Percentiles rank a stretch among this genome's conserved stretches.
These are phyloP conservation scores for Elachura formosa DNA, from an alignment of 2,113 vertebrate genomes.

Conservation along the genomic window DNA sequence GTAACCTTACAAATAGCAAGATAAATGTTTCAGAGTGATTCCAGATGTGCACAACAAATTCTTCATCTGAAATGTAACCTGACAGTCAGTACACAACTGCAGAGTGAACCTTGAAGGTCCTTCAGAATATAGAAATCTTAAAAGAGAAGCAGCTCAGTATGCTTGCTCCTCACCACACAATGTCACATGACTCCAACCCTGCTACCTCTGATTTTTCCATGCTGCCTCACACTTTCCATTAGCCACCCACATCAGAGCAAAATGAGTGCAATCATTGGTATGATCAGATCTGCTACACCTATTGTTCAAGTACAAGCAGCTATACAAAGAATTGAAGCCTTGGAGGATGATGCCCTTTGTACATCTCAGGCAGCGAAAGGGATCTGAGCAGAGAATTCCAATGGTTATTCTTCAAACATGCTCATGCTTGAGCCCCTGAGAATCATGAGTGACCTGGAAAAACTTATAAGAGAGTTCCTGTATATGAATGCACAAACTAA, in stretches of 20 bases:
- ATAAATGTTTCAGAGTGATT: background rate
- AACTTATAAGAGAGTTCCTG: background rate
- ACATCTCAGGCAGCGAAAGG: background rate
- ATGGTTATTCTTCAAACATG: background rate
- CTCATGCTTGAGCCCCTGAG: background rate
- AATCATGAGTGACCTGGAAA: background rate
- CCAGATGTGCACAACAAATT: background rate
- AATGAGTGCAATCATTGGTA: background rate
- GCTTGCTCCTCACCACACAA: background rate
- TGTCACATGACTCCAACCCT: background rate
- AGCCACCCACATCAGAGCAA: background rate
- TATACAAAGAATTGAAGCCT: background rate
- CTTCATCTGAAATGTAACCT: background rate
- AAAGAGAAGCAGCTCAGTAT: background rate
- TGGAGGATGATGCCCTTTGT: accelerated
- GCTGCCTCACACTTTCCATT: background rate
- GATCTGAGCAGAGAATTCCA: background rate
- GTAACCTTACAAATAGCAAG: background rate
- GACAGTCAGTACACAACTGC: background rate
- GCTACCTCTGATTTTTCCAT: background rate
- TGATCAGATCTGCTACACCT: background rate
- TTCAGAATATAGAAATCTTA: background rate
- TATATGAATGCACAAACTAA: background rate
- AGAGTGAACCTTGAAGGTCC: background rate
- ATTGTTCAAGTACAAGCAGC: background rate